These are phyloP conservation scores for Oreochromis grahami DNA, from an alignment of 2,797 vertebrate species.

Conservation along the genomic window DNA sequence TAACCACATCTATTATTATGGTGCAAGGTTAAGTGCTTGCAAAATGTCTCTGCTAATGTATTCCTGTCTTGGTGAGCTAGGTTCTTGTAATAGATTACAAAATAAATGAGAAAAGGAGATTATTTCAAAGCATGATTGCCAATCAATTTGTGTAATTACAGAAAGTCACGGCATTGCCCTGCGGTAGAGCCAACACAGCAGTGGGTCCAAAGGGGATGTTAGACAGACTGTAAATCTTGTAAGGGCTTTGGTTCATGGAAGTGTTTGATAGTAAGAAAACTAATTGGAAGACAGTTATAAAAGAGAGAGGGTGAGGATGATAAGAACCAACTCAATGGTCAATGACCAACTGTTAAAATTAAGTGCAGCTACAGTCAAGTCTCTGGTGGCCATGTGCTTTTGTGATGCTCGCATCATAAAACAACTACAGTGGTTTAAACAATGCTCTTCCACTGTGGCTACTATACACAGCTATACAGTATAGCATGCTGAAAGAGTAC, in stretches of 20 bases:
- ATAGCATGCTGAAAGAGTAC: not conserved
- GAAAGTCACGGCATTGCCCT: not conserved
- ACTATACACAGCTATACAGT: not conserved
- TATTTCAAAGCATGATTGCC: conserved; percentile 28
- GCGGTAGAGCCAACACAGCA: not conserved
- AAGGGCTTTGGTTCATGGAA: not conserved
- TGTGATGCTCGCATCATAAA: not conserved
- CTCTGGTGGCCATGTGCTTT: not conserved
- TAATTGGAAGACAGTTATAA: not conserved
- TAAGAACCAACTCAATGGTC: not conserved
- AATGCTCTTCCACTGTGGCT: not conserved
- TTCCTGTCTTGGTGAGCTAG: conserved; percentile 17
- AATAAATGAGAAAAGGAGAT: conserved; percentile 35
- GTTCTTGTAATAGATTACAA: conserved; percentile 34
- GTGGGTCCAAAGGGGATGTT: not conserved
- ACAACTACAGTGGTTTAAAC: not conserved
- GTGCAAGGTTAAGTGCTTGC: conserved; percentile 24
- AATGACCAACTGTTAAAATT: not conserved
- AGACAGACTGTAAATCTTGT: conserved; percentile 12
- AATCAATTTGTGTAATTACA: conserved; percentile 40
- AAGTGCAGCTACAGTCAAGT: not conserved
- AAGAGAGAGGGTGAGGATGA: not conserved
- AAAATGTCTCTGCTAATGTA: conserved; percentile 22
- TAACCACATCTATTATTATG: not conserved
- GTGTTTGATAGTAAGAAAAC: not conserved